Percentiles rank a stretch among this genome's conserved stretches.
phyloP scores from a whole-genome alignment of 2,888 invertebrate genomes.

The Diabrotica balteata region DNA sequence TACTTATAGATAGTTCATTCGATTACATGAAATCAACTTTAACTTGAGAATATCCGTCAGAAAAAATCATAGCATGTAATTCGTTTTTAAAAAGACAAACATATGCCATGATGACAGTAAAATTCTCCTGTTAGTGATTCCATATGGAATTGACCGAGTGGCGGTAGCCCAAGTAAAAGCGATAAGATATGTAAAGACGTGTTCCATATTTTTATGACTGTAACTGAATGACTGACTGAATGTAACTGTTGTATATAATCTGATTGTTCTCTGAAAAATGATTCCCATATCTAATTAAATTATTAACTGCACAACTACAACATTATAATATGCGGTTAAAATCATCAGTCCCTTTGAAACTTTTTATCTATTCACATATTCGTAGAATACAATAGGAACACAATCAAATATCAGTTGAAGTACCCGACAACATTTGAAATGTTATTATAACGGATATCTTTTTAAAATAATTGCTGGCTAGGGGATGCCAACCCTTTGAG shows the following conservation, averaged over 20 bases:
- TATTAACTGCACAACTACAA: slow-evolving; percentile 28
- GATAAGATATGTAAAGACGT: too few relatives aligned
- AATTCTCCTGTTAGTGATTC: too few relatives aligned
- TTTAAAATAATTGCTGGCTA: slow-evolving; percentile 52
- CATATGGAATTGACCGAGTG: too few relatives aligned
- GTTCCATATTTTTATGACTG: too few relatives aligned
- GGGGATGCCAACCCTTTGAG: slow-evolving; percentile 40
- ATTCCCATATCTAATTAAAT: slow-evolving; percentile 36
- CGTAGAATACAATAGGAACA: slow-evolving; percentile 51
- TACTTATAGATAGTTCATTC: too few relatives aligned
- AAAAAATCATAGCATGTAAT: too few relatives aligned
- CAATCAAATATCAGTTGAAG: slow-evolving; percentile 51
- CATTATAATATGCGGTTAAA: slow-evolving; percentile 41
- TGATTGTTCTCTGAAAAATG: slow-evolving; percentile 6
- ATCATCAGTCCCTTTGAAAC: slow-evolving; percentile 29
- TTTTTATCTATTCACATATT: slow-evolving; percentile 41
- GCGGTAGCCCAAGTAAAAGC: too few relatives aligned
- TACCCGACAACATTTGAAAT: slow-evolving; percentile 50
- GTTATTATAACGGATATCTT: slow-evolving; percentile 55
- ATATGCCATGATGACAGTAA: too few relatives aligned
- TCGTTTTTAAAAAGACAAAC: too few relatives aligned
- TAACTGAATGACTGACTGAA: too few relatives aligned
- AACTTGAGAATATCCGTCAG: too few relatives aligned
- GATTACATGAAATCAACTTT: too few relatives aligned
- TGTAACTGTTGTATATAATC: not conserved